Conservation (phyloP, 2,888 invertebrate species). For the Seira sanloemensis region DNA sequence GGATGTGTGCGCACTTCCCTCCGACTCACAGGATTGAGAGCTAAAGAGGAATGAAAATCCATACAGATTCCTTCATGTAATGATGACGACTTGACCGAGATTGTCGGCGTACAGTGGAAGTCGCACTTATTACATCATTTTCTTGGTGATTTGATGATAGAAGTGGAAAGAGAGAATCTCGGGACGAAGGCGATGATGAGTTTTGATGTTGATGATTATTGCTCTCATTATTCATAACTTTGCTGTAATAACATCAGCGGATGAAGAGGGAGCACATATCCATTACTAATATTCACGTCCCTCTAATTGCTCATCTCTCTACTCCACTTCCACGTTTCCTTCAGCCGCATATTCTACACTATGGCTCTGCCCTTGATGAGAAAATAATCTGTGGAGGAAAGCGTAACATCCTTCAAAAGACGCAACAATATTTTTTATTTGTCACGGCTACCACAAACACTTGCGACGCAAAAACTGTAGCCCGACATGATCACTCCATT, state of each 20-base stretch:
- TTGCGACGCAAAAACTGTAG: too few relatives aligned
- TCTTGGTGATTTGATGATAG: slow-evolving; percentile 10
- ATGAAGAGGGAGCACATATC: neutral
- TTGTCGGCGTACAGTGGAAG: slow-evolving; percentile 14
- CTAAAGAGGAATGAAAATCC: neutral
- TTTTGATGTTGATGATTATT: slow-evolving; percentile 62
- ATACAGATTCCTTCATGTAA: neutral
- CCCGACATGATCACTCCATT: too few relatives aligned
- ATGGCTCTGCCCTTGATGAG: too few relatives aligned
- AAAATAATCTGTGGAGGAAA: neutral
- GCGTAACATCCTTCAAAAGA: neutral
- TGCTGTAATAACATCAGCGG: slow-evolving; percentile 24
- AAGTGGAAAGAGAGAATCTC: slow-evolving; percentile 12
- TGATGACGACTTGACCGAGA: slow-evolving; percentile 29
- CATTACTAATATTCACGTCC: neutral
- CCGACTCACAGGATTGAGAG: too few relatives aligned
- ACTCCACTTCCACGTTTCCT: too few relatives aligned
- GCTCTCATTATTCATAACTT: slow-evolving; percentile 47
- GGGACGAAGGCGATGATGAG: slow-evolving; percentile 63
- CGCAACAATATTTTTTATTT: neutral
- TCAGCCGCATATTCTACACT: too few relatives aligned
- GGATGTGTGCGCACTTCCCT: neutral
- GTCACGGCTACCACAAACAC: neutral
- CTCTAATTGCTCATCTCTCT: neutral
- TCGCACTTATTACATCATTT: slow-evolving; percentile 22